phyloP scores from a whole-genome alignment of 1,140 invertebrate species.

The Steinernema khuongi region DNA sequence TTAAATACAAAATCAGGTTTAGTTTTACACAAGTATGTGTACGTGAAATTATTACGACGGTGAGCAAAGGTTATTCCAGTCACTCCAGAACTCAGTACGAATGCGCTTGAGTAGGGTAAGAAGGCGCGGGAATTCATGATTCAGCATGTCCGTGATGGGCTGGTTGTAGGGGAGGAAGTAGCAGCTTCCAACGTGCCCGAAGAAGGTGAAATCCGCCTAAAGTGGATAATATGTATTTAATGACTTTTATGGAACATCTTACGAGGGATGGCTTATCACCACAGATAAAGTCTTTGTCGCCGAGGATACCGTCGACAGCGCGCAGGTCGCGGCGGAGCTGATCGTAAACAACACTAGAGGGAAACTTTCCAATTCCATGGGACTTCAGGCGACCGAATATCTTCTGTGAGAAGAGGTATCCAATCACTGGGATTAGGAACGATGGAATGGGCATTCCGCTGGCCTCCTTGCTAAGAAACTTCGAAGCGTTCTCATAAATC shows the following conservation, averaged over 20 bases:
- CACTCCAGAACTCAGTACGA: not conserved
- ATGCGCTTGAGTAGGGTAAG: not conserved
- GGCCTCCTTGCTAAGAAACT: not conserved
- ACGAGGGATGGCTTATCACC: not conserved
- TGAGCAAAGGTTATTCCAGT: slow-evolving; percentile 21
- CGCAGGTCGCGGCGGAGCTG: not conserved
- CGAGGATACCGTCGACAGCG: slow-evolving; percentile 12
- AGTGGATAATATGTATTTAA: not conserved
- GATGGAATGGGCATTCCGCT: not conserved
- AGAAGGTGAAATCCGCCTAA: slow-evolving; percentile 18
- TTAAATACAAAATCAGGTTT: too few relatives aligned
- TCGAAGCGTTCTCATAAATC: not conserved
- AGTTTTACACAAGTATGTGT: too few relatives aligned
- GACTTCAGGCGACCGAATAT: not conserved
- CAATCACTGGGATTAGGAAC: not conserved
- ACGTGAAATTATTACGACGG: too few relatives aligned
- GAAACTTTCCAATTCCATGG: slow-evolving; percentile 1
- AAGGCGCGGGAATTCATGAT: slow-evolving; percentile 6
- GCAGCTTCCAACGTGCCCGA: not conserved
- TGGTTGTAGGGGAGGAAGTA: slow-evolving; percentile 14
- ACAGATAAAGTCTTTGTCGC: not conserved
- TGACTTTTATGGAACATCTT: not conserved
- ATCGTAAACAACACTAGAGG: not conserved
- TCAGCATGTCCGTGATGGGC: slow-evolving; percentile 14
- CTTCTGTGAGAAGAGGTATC: not conserved